Evolutionary conservation across 2,888 invertebrate genomes (phyloP).

Genomic region (Caenorhabditis sp.): DNA sequence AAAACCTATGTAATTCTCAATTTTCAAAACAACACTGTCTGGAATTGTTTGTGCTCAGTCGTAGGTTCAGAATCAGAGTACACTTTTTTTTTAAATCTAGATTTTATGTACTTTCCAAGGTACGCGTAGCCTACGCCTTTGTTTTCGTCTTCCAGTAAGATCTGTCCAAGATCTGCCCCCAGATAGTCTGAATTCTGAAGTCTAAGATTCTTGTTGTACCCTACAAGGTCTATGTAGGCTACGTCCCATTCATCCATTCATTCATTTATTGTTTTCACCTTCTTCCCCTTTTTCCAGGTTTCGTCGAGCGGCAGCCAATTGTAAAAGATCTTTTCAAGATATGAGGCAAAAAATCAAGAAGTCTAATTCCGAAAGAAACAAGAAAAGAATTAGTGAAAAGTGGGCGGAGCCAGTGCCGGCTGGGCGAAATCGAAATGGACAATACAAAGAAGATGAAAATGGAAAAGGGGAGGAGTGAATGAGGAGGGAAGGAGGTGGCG

Average conservation of each 20-base stretch:
- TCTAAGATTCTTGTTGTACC: neutral
- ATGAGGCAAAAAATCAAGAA: neutral
- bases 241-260: too few species aligned
- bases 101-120: too few species aligned
- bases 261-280: neutral
- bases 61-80: too few species aligned
- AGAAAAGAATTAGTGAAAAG: slow-evolving; percentile 8
- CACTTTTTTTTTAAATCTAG: too few species aligned
- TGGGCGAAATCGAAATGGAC: slow-evolving; percentile 15
- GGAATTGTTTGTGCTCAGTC: too few species aligned
- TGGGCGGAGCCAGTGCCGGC: slow-evolving; percentile 2
- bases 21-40: too few species aligned
- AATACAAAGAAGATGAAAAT: slow-evolving; percentile 15
- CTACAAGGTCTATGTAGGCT: neutral
- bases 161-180: too few species aligned
- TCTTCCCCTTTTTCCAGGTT: neutral
- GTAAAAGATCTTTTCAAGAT: neutral
- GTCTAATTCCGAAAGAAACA: slow-evolving; percentile 12
- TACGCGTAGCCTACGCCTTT: too few species aligned
- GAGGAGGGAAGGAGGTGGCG: neutral
- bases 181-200: too few species aligned
- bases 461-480: slow-evolving; percentile 12
- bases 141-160: too few species aligned
- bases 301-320: neutral
- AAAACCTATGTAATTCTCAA: too few species aligned